Conservation (phyloP, 2,888 invertebrate genomes). For the Gastrophysa polygoni region DNA sequence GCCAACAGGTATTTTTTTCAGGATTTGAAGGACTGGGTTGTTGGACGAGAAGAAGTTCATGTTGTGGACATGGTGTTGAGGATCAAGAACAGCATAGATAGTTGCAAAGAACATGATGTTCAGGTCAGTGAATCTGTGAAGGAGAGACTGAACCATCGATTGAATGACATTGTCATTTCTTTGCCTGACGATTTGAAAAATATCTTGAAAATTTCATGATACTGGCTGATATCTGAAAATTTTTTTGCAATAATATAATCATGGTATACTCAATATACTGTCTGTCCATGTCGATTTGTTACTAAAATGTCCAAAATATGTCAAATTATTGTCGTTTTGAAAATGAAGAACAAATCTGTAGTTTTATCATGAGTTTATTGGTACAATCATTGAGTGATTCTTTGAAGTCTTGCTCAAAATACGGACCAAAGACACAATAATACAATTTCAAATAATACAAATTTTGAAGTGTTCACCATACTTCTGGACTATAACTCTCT, state of each 20-base stretch:
- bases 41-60: constrained; percentile 94
- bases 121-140: constrained; percentile 67
- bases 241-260: neutral
- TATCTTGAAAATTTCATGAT: constrained; percentile 68
- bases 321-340: constrained; percentile 7
- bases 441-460: no score
- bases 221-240: constrained; percentile 35
- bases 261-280: neutral
- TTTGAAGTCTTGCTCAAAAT: no score
- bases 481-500: no score
- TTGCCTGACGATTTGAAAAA: constrained; percentile 87
- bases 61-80: constrained; percentile 96
- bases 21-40: constrained; percentile 90
- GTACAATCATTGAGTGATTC: no score
- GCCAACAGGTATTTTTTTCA: constrained; percentile 60
- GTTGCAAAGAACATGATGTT: constrained; percentile 60
- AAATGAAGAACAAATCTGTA: neutral
- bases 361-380: no score
- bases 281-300: constrained; percentile 2
- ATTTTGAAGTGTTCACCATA: no score
- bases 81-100: constrained; percentile 84
- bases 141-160: constrained; percentile 69
- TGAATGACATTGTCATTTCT: constrained; percentile 81
- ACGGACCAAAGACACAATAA: no score
- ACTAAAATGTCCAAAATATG: constrained; percentile 1